A percentile compares a stretch with the other conserved stretches of the same genome.
phyloP scores from a whole-genome alignment of 2,113 vertebrate species.

The Bufo gargarizans region DNA sequence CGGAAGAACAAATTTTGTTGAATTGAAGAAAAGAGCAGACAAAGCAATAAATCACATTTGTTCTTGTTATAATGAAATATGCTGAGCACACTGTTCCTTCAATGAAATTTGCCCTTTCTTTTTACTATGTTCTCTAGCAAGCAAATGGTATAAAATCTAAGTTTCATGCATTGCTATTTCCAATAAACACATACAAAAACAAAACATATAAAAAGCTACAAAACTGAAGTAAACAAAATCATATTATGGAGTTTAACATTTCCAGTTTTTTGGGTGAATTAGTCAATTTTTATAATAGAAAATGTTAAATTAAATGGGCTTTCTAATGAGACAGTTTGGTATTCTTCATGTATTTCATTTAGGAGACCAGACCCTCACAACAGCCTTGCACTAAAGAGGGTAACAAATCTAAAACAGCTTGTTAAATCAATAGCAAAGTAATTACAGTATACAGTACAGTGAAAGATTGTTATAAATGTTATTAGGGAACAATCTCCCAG shows the following conservation, averaged over 20 bases:
- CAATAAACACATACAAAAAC: constrained; percentile 22
- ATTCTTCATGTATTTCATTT: too few relatives aligned
- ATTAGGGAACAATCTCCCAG: too few relatives aligned
- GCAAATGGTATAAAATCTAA: constrained; percentile 48
- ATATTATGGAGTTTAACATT: background rate
- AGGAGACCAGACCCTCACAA: too few relatives aligned
- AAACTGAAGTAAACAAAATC: background rate
- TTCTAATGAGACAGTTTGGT: too few relatives aligned
- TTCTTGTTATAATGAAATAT: constrained; percentile 59
- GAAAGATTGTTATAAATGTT: too few relatives aligned
- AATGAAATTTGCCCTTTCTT: constrained; percentile 58
- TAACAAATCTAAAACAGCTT: too few relatives aligned
- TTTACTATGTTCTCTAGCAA: constrained; percentile 48
- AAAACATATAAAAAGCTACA: background rate
- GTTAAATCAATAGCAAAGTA: too few relatives aligned
- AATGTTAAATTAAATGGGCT: background rate
- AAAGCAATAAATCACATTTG: constrained; percentile 60
- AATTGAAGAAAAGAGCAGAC: constrained; percentile 55
- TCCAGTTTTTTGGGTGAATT: background rate
- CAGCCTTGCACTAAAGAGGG: too few relatives aligned
- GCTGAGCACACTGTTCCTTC: constrained; percentile 57
- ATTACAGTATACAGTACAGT: too few relatives aligned
- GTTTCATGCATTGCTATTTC: constrained; percentile 55
- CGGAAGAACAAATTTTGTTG: constrained; percentile 54
- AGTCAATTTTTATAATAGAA: background rate